A percentile compares a stretch with the other conserved stretches of the same genome.
Evolutionary conservation across 2,113 vertebrate genomes (phyloP).

Genomic region (Ovibos moschatus): DNA sequence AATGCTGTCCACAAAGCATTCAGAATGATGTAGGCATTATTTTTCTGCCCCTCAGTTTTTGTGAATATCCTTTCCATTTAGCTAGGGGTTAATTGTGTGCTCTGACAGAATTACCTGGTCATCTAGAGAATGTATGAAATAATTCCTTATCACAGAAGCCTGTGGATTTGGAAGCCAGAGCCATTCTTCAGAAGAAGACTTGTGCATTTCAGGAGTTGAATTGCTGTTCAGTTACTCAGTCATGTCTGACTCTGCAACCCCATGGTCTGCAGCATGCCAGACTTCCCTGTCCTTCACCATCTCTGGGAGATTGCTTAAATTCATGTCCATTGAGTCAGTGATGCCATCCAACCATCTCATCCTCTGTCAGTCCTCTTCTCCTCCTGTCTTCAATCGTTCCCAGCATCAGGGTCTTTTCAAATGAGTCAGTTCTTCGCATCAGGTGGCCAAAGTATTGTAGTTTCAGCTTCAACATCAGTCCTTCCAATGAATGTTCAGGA

Average conservation of each 20-base stretch:
- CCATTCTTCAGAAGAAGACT: not conserved
- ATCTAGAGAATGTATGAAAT: not conserved
- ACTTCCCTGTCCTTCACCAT: not conserved
- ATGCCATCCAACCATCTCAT: not conserved
- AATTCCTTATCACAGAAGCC: not conserved
- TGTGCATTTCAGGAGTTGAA: not conserved
- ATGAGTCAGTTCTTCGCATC: not conserved
- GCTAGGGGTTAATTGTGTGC: not conserved
- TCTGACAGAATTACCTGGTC: not conserved
- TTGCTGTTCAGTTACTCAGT: not conserved
- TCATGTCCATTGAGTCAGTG: not conserved
- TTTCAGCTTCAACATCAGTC: not conserved
- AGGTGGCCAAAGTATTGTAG: not conserved
- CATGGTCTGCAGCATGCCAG: not conserved
- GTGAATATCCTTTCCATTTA: not conserved
- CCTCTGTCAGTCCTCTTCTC: not conserved
- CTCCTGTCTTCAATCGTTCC: not conserved
- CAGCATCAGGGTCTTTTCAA: not conserved
- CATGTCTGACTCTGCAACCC: not conserved
- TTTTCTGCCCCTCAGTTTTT: not conserved
- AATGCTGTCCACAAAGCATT: not conserved
- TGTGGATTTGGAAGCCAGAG: not conserved
- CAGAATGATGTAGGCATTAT: not conserved
- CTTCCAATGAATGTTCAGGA: not conserved
- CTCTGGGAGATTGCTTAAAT: not conserved